Conservation (phyloP, 2,888 invertebrate species). For the Elgonia sp. region DNA sequence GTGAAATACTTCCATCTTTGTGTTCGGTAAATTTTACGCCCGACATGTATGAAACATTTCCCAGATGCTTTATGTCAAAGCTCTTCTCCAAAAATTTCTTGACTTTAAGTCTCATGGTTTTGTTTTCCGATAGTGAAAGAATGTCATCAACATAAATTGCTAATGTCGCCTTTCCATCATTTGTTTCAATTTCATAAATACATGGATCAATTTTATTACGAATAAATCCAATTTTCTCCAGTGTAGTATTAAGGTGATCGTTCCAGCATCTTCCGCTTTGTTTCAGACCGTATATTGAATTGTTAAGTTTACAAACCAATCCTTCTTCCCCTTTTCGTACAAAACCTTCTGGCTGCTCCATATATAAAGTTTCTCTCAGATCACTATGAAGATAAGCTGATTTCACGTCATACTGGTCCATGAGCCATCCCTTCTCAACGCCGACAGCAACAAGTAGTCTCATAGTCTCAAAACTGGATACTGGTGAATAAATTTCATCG, state of each 20-base stretch:
- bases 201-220: conserved; percentile 69
- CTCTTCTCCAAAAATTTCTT: conserved; percentile 4
- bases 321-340: conserved; percentile 40
- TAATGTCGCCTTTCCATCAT: conserved; percentile 51
- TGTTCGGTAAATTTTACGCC: conserved; percentile 64
- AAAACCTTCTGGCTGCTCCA: conserved; percentile 76
- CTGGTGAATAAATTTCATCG: conserved; percentile 72
- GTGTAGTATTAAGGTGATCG: conserved; percentile 42
- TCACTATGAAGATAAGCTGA: conserved; percentile 74
- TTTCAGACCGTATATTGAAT: conserved; percentile 74
- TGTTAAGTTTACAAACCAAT: conserved; percentile 63
- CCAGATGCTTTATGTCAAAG: conserved; percentile 72
- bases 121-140: conserved; percentile 62
- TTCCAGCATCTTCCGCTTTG: conserved; percentile 75
- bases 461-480: conserved; percentile 71
- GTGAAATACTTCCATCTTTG: conserved; percentile 61
- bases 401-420: conserved; percentile 75
- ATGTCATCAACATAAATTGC: conserved; percentile 74
- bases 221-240: conserved; percentile 44
- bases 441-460: conserved; percentile 63
- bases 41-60: conserved; percentile 65
- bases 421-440: conserved; percentile 68
- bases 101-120: conserved; percentile 25
- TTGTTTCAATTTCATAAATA: conserved; percentile 59
- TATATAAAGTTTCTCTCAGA: conserved; percentile 68